phyloP scores from a whole-genome alignment of 1,140 invertebrate genomes.

The Berghia stephanieae region DNA sequence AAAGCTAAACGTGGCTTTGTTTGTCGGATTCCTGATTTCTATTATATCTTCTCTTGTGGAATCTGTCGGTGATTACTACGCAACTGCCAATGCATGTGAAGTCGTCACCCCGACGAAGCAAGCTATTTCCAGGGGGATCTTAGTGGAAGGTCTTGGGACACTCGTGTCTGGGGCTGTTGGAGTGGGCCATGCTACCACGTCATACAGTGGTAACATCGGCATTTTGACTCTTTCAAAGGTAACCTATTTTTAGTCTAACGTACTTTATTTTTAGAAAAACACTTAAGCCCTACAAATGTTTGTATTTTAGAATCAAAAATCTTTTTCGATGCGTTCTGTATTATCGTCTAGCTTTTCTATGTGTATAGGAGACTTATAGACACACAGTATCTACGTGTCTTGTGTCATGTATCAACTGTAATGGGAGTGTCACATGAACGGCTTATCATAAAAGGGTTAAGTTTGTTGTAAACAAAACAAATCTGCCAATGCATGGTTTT shows the following conservation, averaged over 20 bases:
- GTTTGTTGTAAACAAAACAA: too few relatives aligned
- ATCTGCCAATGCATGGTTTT: too few relatives aligned
- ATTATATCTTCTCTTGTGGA: constrained; percentile 65
- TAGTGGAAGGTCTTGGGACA: constrained; percentile 83
- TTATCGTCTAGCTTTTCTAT: too few relatives aligned
- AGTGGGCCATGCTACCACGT: constrained; percentile 83
- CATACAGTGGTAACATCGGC: constrained; percentile 70
- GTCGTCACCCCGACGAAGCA: constrained; percentile 63
- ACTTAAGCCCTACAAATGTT: too few relatives aligned
- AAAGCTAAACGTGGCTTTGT: constrained; percentile 56
- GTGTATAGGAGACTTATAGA: too few relatives aligned
- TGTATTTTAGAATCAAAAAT: too few relatives aligned
- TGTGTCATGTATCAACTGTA: too few relatives aligned
- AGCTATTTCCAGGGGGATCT: constrained; percentile 77
- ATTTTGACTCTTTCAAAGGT: constrained; percentile 51
- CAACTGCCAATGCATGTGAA: constrained; percentile 59
- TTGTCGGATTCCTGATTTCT: constrained; percentile 63
- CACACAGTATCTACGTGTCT: too few relatives aligned
- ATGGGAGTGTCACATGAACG: too few relatives aligned
- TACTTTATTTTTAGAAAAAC: neutral
- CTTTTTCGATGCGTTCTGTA: too few relatives aligned
- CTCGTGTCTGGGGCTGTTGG: constrained; percentile 84
- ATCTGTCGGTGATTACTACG: constrained; percentile 68
- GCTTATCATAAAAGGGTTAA: too few relatives aligned
- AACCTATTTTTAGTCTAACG: neutral